Evolutionary conservation across 1,140 invertebrate genomes (phyloP).

Genomic region (Rhizoglyphus robini): DNA sequence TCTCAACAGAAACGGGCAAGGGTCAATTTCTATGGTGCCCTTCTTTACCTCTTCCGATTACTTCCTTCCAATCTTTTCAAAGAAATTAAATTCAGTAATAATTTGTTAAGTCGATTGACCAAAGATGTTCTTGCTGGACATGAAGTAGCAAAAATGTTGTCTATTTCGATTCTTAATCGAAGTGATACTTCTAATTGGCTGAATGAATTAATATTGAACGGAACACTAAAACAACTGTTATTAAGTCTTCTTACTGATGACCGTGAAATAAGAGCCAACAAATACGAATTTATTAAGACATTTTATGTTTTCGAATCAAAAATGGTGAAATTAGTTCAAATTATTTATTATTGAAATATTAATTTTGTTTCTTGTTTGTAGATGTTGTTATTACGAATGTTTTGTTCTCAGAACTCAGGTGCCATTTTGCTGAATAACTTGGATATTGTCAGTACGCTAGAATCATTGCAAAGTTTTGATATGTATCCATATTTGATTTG

Average conservation of each 20-base stretch:
- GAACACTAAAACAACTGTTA: slow-evolving; percentile 21
- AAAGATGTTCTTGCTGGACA: slow-evolving; percentile 24
- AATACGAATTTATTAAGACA: slow-evolving; percentile 22
- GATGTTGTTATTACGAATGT: slow-evolving; percentile 20
- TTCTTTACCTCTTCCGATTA: slow-evolving; percentile 18
- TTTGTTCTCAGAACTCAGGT: background rate
- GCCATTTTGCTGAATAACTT: slow-evolving; percentile 14
- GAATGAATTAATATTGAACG: slow-evolving; percentile 21
- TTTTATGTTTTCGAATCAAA: slow-evolving; percentile 25
- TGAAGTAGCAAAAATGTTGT: slow-evolving; percentile 23
- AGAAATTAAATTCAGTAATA: slow-evolving; percentile 18
- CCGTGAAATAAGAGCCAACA: slow-evolving; percentile 19
- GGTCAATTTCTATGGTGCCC: slow-evolving; percentile 22
- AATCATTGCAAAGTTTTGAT: slow-evolving; percentile 21
- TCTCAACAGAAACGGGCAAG: slow-evolving; percentile 21
- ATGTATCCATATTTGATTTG: slow-evolving; percentile 21
- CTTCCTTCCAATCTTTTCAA: slow-evolving; percentile 15
- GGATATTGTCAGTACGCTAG: slow-evolving; percentile 14
- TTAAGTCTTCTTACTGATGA: slow-evolving; percentile 22
- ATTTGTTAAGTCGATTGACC: slow-evolving; percentile 21
- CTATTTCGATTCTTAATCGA: slow-evolving; percentile 21
- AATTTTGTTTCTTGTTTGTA: slow-evolving; percentile 7
- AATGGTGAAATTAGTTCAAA: slow-evolving; percentile 15
- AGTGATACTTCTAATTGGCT: slow-evolving; percentile 21
- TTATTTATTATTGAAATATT: background rate